A percentile compares a stretch with the other conserved stretches of the same genome.
Evolutionary conservation across 2,113 vertebrate genomes (phyloP).

Genomic region (Lipophrys pholis): DNA sequence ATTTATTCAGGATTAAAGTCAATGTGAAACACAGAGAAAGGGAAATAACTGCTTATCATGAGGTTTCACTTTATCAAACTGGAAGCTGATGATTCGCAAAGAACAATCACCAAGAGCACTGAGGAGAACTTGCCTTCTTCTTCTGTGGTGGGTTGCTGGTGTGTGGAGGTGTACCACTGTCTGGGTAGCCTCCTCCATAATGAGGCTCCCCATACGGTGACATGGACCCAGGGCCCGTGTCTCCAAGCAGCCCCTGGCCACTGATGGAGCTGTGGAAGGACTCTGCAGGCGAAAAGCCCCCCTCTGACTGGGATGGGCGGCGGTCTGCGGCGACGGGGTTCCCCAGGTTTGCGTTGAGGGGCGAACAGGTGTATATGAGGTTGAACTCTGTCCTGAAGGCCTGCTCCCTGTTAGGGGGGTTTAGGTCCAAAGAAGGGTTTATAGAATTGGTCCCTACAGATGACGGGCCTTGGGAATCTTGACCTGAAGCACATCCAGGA

Average conservation of each 20-base stretch:
- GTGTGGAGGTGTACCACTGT: slow-evolving; percentile 86
- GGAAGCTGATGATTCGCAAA: background rate
- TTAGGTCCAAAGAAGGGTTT: slow-evolving; percentile 75
- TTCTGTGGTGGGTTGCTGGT: slow-evolving; percentile 95
- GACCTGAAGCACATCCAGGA: slow-evolving; percentile 79
- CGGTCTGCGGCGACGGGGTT: slow-evolving; percentile 85
- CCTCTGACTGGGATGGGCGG: slow-evolving; percentile 88
- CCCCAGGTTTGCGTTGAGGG: slow-evolving; percentile 93
- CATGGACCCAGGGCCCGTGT: slow-evolving; percentile 85
- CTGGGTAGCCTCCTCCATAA: slow-evolving; percentile 82
- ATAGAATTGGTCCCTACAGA: slow-evolving; percentile 57
- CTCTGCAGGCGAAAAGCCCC: slow-evolving; percentile 90
- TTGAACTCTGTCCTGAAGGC: slow-evolving; percentile 99
- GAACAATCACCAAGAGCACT: background rate
- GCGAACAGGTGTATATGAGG: slow-evolving; percentile 99
- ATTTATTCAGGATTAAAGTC: slow-evolving; percentile 37
- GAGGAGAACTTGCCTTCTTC: slow-evolving; percentile 91
- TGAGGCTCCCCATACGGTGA: slow-evolving; percentile 89
- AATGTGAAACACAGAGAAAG: slow-evolving; percentile 51
- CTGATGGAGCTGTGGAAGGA: slow-evolving; percentile 88
- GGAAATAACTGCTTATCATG: slow-evolving; percentile 45
- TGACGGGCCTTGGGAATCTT: slow-evolving; percentile 75
- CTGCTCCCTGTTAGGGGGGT: slow-evolving; percentile 89
- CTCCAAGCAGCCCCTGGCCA: slow-evolving; percentile 88
- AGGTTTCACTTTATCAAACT: slow-evolving; percentile 11